A percentile compares a stretch with the other conserved stretches of the same genome.
Evolutionary conservation across 2,888 invertebrate genomes (phyloP).

Genomic region (Oscheius sp.): DNA sequence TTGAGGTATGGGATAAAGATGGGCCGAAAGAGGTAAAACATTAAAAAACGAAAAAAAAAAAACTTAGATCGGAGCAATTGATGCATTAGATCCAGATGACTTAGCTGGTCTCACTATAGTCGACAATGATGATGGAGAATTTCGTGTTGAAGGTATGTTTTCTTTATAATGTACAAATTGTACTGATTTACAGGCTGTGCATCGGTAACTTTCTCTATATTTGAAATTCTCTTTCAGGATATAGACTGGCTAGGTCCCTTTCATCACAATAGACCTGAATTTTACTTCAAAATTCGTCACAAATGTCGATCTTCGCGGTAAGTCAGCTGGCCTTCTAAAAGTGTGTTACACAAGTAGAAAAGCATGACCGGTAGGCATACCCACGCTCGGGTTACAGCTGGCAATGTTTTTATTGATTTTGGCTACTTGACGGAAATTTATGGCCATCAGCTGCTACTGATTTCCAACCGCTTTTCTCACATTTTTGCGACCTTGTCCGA

Average conservation of each 20-base stretch:
- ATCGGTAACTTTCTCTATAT: no score
- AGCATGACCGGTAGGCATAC: not conserved
- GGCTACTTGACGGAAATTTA: no score
- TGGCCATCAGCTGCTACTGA: not conserved
- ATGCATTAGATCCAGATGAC: constrained; percentile 55
- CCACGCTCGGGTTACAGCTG: not conserved
- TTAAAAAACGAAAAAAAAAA: not conserved
- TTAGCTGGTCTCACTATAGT: constrained; percentile 59
- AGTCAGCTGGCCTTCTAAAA: no score
- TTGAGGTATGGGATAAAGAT: constrained; percentile 63
- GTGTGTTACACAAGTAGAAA: no score
- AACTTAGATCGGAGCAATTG: constrained; percentile 21
- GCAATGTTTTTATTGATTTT: no score
- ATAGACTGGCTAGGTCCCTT: constrained; percentile 52
- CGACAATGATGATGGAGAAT: constrained; percentile 50
- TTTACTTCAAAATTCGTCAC: constrained; percentile 59
- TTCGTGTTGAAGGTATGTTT: constrained; percentile 41
- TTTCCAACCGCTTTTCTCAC: no score
- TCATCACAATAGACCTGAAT: constrained; percentile 58
- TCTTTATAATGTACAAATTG: constrained; percentile 2
- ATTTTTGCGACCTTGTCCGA: constrained; percentile 25
- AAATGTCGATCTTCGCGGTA: constrained; percentile 42
- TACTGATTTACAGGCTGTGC: constrained; percentile 65
- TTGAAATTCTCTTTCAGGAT: no score
- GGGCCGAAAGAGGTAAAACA: constrained; percentile 40